phyloP scores from a whole-genome alignment of 2,797 vertebrate species.

The Macroramphosus scolopax region DNA sequence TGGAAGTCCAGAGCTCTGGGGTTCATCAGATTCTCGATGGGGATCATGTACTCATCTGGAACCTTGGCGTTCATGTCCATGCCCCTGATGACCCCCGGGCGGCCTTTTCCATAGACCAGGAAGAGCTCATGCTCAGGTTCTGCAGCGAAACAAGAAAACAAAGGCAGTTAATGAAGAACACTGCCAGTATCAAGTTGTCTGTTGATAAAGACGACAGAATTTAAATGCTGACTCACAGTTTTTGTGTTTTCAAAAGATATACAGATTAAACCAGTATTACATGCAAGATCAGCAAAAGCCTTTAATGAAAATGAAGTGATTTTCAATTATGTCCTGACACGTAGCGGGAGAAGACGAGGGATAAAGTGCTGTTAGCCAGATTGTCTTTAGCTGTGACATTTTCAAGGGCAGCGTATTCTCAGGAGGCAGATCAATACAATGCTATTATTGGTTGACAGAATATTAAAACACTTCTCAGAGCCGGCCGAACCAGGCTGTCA shows the following conservation, averaged over 20 bases:
- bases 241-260: not conserved
- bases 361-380: too few species aligned
- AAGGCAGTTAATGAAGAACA: not conserved
- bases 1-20: slow-evolving; percentile 95
- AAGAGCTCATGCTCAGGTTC: slow-evolving; percentile 95
- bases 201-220: too few species aligned
- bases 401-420: too few species aligned
- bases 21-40: slow-evolving; percentile 97
- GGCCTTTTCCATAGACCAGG: slow-evolving; percentile 93
- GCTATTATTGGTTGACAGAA: slow-evolving; percentile 36
- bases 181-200: not conserved
- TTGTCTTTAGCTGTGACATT: too few species aligned
- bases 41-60: slow-evolving; percentile 97
- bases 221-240: too few species aligned
- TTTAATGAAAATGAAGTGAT: slow-evolving; percentile 31
- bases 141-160: slow-evolving; percentile 54
- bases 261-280: slow-evolving; percentile 25
- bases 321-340: slow-evolving; percentile 29
- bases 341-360: too few species aligned
- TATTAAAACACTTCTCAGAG: slow-evolving; percentile 38
- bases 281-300: slow-evolving; percentile 22
- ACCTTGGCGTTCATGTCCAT: slow-evolving; percentile 97
- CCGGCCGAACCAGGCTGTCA: slow-evolving; percentile 59
- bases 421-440: slow-evolving; percentile 48
- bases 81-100: slow-evolving; percentile 92